Base-by-base conservation (phyloP, 2,888 invertebrate genomes). In the Dermolepida albohirtum region DNA sequence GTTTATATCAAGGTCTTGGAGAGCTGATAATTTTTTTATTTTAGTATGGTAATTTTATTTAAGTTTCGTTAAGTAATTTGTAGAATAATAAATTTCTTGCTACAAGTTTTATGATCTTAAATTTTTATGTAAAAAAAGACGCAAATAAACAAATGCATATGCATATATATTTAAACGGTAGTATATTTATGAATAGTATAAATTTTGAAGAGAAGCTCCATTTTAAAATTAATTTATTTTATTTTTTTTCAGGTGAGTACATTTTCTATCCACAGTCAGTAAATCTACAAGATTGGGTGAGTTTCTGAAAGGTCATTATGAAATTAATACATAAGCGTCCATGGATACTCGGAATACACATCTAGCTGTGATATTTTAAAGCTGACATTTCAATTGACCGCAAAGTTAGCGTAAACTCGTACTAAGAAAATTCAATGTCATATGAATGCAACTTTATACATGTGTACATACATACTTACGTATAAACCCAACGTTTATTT, bases 181-280 rank as follows among this genome's bases (percentile, higher is more conserved):
- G n/a, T n/a, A n/a, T n/a, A n/a, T n/a, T 22, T 22, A 22, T 22
- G 4, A 4, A 22, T 22, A 22, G 22, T 22, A 22, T 22, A 22
- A 22, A 22, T 22, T 22, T 22, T 22, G 4, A 22, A 2, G 22
- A 22, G 4, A 22, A 22, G 22, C 2, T 22, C 4, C 4, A 22
- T 22, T 2, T 22, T 22, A 22, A 22, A 1, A 22, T 22, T 22
- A 2, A 22, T 22, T 22, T 41, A 16, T 47, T n/a, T 59, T 39
- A 34, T 44, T 44, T 47, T 39, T 47, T 62, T 62, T 47, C 59
- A 62, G 59, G 59, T 62, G 47, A 62, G 59, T 62, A 47, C 59
- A 11, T 34, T 62, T n/a, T 27, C 12, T 47, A 34, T 47, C 47
- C 12, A 39, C 29, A 59, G 44, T 14, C 12, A 59, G 34, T 14